Conservation (phyloP, 2,113 vertebrate genomes). For the Halichoerus grypus region DNA sequence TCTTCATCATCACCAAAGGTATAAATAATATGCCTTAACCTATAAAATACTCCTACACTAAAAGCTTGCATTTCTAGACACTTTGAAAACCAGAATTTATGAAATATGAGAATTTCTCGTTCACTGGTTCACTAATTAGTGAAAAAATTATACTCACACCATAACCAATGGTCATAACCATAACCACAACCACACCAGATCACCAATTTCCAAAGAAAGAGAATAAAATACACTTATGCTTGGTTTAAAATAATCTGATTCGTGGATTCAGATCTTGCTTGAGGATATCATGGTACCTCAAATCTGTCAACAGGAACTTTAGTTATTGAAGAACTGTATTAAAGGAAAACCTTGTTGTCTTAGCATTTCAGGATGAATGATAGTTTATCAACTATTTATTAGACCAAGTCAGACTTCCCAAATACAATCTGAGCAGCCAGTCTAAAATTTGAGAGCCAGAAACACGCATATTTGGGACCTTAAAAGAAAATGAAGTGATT, state of each 20-base stretch:
- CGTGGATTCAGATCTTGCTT: background rate
- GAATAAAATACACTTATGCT: background rate
- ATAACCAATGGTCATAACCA: background rate
- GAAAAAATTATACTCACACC: background rate
- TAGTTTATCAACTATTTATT: conserved; percentile 32
- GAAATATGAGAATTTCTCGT: background rate
- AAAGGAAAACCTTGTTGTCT: background rate
- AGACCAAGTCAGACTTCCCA: background rate
- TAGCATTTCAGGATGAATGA: background rate
- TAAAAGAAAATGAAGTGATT: background rate
- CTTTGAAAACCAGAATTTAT: background rate
- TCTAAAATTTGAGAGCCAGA: background rate
- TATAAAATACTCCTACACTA: background rate
- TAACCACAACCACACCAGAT: background rate
- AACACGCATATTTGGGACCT: background rate
- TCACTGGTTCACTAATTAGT: conserved; percentile 10
- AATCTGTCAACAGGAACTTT: background rate
- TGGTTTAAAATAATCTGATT: conserved; percentile 15
- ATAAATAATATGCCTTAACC: background rate
- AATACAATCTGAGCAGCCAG: background rate
- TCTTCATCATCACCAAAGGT: conserved; percentile 11
- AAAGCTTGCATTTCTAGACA: background rate
- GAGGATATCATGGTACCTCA: background rate
- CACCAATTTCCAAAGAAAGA: background rate
- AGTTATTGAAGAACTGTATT: background rate